phyloP scores from a whole-genome alignment of 2,888 invertebrate species.

The Clistopyga incitator region DNA sequence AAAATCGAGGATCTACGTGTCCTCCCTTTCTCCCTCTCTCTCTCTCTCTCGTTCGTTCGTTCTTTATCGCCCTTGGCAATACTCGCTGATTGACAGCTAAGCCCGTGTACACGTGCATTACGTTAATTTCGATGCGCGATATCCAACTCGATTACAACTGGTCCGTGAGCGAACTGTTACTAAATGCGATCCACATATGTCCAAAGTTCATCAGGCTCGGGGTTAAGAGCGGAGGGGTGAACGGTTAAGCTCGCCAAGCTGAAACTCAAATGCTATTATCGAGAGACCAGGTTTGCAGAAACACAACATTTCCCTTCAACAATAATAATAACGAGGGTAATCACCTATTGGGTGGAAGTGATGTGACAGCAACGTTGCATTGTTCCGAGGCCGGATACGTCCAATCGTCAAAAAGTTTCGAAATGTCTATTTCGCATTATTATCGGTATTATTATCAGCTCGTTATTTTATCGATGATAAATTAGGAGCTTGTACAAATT shows the following conservation, averaged over 20 bases:
- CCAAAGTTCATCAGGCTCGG: conserved; percentile 13
- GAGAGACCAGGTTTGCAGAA: conserved; percentile 27
- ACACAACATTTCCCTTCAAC: conserved; percentile 38
- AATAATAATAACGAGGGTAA: conserved; percentile 50
- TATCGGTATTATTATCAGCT: conserved; percentile 18
- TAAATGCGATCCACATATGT: conserved; percentile 44
- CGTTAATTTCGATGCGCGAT: conserved; percentile 56
- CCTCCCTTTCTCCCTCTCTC: background rate
- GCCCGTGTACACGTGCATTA: conserved; percentile 40
- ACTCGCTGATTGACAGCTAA: conserved; percentile 58
- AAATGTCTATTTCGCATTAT: background rate
- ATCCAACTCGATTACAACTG: conserved; percentile 56
- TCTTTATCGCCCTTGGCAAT: conserved; percentile 60
- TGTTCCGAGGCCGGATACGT: conserved; percentile 10
- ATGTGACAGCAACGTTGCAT: conserved; percentile 13
- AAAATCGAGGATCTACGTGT: conserved; percentile 41
- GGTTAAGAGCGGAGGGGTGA: conserved; percentile 1
- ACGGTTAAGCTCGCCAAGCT: conserved; percentile 50
- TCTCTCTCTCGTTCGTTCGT: conserved; percentile 9
- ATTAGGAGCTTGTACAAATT: background rate
- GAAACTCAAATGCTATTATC: conserved; percentile 65
- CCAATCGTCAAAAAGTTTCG: background rate
- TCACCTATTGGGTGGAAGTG: background rate
- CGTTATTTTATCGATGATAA: conserved; percentile 7
- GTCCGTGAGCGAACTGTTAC: conserved; percentile 41